Evolutionary conservation across 2,888 invertebrate genomes (phyloP).

Genomic region (Hirtodrosophila trivittata): DNA sequence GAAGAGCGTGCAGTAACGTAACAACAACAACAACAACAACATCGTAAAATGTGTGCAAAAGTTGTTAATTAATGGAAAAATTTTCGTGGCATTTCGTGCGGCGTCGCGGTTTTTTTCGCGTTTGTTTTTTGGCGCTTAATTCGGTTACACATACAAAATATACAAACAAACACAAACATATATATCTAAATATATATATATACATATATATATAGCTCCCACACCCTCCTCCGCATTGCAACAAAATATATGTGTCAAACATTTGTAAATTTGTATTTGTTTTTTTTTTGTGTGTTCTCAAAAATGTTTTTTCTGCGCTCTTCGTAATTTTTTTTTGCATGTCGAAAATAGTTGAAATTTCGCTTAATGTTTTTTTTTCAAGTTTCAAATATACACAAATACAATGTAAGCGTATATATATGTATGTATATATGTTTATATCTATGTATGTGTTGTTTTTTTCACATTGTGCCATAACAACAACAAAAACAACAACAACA

Average conservation of each 20-base stretch:
- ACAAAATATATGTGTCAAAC: slow-evolving; percentile 4
- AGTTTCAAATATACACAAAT: no score
- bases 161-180: not conserved
- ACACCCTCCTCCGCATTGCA: slow-evolving; percentile 22
- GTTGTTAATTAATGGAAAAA: slow-evolving; percentile 50
- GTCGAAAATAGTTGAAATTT: slow-evolving; percentile 13
- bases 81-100: slow-evolving; percentile 13
- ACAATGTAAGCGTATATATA: no score
- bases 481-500: slow-evolving; percentile 2
- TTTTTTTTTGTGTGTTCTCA: slow-evolving; percentile 14
- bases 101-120: slow-evolving; percentile 4
- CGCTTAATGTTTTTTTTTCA: slow-evolving; percentile 32
- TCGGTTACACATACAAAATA: not conserved
- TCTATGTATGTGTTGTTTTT: slow-evolving; percentile 13
- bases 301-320: slow-evolving; percentile 14
- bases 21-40: slow-evolving; percentile 11
- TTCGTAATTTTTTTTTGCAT: slow-evolving; percentile 23
- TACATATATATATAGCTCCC: no score
- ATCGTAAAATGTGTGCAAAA: slow-evolving; percentile 33
- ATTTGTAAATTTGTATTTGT: slow-evolving; percentile 1
- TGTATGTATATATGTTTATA: no score
- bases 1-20: slow-evolving; percentile 1
- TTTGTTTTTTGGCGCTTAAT: slow-evolving; percentile 14
- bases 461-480: slow-evolving; percentile 28
- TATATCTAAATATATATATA: no score